Conservation (phyloP, 2,888 invertebrate species). For the Eurytoma californica region DNA sequence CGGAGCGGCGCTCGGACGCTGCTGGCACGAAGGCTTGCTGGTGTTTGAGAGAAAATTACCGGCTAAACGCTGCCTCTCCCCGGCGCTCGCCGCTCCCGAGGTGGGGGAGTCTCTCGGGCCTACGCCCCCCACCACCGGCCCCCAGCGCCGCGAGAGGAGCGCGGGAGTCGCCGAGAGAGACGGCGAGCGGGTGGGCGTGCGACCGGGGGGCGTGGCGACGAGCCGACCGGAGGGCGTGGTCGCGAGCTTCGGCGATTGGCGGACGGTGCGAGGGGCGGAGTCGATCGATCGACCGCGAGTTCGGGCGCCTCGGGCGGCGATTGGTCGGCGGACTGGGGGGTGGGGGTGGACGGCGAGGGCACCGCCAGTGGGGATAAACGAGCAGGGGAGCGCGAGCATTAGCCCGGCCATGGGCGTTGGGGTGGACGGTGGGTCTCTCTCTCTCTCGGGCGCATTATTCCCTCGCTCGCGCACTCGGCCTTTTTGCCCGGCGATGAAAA, state of each 20-base stretch:
- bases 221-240: constrained; percentile 30
- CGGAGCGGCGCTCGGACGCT: constrained; percentile 65
- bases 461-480: constrained; percentile 32
- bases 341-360: not conserved
- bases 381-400: constrained; percentile 42
- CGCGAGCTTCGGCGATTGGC: constrained; percentile 13
- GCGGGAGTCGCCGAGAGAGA: constrained; percentile 53
- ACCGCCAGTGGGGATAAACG: not conserved
- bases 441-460: constrained; percentile 19
- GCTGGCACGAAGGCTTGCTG: constrained; percentile 73
- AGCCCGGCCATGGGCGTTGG: constrained; percentile 39
- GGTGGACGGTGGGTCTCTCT: constrained; percentile 28
- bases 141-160: constrained; percentile 50
- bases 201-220: not conserved
- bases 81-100: constrained; percentile 58
- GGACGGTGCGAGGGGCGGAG: not conserved
- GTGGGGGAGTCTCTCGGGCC: constrained; percentile 59
- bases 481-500: constrained; percentile 73
- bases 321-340: not conserved
- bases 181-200: constrained; percentile 4
- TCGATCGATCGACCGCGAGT: not conserved
- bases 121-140: constrained; percentile 42
- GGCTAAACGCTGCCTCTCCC: constrained; percentile 69
- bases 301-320: not conserved
- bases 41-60: constrained; percentile 74